These are phyloP conservation scores for Ceratina australensis DNA, from an alignment of 1,140 invertebrate species.

Conservation along the genomic window DNA sequence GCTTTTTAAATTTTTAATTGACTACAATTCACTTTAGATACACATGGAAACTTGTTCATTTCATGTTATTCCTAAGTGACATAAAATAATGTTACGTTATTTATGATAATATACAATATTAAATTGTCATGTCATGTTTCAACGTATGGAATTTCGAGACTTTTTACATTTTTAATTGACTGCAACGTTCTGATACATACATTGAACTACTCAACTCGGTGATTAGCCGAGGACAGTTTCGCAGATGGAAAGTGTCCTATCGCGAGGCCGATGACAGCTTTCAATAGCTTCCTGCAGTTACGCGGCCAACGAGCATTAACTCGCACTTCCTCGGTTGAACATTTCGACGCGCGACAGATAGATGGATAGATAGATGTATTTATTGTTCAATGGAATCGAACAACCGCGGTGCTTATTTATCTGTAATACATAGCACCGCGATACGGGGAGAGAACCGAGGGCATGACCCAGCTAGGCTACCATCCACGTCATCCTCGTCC, in stretches of 20 bases:
- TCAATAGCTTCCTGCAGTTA: slow-evolving; percentile 6
- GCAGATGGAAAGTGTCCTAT: background rate
- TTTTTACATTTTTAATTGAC: no score
- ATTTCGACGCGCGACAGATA: background rate
- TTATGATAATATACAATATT: no score
- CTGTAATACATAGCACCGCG: background rate
- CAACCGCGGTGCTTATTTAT: slow-evolving; percentile 6
- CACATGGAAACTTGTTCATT: no score
- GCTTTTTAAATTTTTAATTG: no score
- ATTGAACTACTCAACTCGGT: background rate
- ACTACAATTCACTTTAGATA: no score
- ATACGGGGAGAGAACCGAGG: background rate
- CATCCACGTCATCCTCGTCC: background rate
- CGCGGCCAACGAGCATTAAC: background rate
- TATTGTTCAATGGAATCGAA: slow-evolving; percentile 40
- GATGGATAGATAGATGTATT: slow-evolving; percentile 7
- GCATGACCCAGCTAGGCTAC: slow-evolving; percentile 23
- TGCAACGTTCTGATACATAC: background rate
- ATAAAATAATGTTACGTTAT: no score
- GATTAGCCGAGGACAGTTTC: background rate
- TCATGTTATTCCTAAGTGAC: no score
- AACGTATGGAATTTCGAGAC: no score
- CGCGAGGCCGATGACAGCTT: background rate
- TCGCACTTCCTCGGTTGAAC: background rate
- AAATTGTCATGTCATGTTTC: no score